phyloP scores from a whole-genome alignment of 2,113 vertebrate species.

The Stercorarius parasiticus region DNA sequence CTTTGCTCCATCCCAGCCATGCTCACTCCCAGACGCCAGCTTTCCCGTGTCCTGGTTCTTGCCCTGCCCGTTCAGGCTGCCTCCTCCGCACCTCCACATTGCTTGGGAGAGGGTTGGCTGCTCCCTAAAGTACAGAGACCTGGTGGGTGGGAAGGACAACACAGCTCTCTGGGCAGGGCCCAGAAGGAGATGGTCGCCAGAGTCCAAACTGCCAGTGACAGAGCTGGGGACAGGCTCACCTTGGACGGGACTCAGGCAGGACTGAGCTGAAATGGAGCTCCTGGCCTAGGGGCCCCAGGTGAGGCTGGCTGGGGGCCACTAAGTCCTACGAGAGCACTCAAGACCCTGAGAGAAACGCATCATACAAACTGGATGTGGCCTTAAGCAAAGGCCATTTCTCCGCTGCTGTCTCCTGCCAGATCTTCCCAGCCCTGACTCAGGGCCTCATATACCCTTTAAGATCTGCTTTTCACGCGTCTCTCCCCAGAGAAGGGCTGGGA shows the following conservation, averaged over 20 bases:
- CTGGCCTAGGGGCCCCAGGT: background rate
- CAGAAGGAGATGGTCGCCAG: fast-evolving
- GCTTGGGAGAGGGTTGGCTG: background rate
- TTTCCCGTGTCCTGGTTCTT: background rate
- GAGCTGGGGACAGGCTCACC: background rate
- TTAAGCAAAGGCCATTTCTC: background rate
- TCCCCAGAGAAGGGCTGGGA: background rate
- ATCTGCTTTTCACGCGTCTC: background rate
- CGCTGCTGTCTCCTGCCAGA: background rate
- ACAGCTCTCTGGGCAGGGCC: background rate
- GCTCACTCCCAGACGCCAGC: background rate
- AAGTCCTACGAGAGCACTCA: background rate
- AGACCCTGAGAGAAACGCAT: background rate
- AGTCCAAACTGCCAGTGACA: background rate
- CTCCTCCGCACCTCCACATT: background rate
- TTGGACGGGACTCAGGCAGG: background rate
- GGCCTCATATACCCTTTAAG: slow-evolving; percentile 11
- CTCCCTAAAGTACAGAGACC: background rate
- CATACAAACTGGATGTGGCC: background rate
- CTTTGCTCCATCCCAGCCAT: background rate
- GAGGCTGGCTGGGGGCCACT: background rate
- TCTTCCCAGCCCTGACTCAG: background rate
- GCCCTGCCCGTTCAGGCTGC: no score
- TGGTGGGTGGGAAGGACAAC: background rate
- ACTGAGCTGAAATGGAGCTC: background rate